Percentiles rank a stretch among this genome's conserved stretches.
phyloP scores from a whole-genome alignment of 2,113 vertebrate species.

The Proteles cristata region DNA sequence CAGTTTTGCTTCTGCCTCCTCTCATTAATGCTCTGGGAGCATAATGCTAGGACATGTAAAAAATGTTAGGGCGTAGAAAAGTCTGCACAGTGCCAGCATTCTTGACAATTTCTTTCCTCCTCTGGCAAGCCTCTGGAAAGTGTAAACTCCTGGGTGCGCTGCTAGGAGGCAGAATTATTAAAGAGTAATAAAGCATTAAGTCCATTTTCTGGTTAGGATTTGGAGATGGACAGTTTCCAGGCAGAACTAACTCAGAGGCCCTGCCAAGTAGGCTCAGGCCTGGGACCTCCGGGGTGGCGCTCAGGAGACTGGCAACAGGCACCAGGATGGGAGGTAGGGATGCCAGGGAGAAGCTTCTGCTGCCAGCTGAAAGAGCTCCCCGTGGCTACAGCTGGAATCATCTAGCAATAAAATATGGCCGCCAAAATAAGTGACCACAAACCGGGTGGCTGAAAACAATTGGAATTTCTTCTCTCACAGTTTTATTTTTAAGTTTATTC shows the following conservation, averaged over 20 bases:
- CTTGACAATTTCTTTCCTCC: background rate
- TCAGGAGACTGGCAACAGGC: background rate
- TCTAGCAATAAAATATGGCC: background rate
- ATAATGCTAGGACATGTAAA: background rate
- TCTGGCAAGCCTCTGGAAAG: background rate
- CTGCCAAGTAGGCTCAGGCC: background rate
- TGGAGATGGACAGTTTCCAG: background rate
- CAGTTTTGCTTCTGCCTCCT: background rate
- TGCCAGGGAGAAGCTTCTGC: background rate
- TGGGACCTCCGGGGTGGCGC: fast-evolving
- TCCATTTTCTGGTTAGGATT: background rate
- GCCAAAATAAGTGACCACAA: background rate
- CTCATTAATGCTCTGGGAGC: background rate
- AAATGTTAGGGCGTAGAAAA: background rate
- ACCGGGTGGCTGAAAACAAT: background rate
- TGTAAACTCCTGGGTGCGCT: background rate
- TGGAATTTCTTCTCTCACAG: background rate
- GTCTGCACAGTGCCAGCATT: background rate
- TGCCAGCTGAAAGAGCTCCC: background rate
- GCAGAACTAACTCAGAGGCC: background rate
- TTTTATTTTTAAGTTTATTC: background rate
- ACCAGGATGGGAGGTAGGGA: background rate
- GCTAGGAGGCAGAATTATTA: background rate
- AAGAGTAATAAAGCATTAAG: background rate
- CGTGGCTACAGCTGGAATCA: background rate